These are phyloP conservation scores for Muntiacus muntjak DNA, from an alignment of 2,113 vertebrate species.

Conservation along the genomic window DNA sequence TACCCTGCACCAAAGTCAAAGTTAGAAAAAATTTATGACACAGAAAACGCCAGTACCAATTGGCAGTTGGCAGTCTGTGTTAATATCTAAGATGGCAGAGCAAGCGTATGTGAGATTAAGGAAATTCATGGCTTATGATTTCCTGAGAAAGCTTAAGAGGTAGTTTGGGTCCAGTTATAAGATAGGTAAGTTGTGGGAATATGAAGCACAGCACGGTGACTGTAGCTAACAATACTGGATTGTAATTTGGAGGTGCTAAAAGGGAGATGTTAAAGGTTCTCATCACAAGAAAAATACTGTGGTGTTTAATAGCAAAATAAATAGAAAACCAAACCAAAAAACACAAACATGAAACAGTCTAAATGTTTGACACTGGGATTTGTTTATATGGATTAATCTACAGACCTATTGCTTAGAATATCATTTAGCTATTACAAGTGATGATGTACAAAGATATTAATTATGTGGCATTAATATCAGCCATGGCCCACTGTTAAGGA, in stretches of 20 bases:
- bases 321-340: not conserved
- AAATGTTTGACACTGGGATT: not conserved
- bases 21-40: not conserved
- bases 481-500: not conserved
- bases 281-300: not conserved
- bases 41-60: too few species aligned
- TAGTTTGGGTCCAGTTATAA: too few species aligned
- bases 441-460: not conserved
- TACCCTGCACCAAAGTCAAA: not conserved
- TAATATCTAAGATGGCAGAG: not conserved
- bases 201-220: not conserved
- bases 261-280: not conserved
- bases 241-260: not conserved
- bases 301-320: not conserved
- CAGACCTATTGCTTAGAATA: not conserved
- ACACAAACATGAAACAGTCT: not conserved
- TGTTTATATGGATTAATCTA: not conserved
- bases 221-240: not conserved
- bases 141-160: not conserved
- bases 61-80: not conserved
- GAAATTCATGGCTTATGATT: not conserved
- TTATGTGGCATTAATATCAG: not conserved
- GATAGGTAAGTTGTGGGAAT: not conserved
- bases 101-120: not conserved
- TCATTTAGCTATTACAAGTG: not conserved